phyloP scores from a whole-genome alignment of 2,113 vertebrate genomes.

The Lampris megalopsis region DNA sequence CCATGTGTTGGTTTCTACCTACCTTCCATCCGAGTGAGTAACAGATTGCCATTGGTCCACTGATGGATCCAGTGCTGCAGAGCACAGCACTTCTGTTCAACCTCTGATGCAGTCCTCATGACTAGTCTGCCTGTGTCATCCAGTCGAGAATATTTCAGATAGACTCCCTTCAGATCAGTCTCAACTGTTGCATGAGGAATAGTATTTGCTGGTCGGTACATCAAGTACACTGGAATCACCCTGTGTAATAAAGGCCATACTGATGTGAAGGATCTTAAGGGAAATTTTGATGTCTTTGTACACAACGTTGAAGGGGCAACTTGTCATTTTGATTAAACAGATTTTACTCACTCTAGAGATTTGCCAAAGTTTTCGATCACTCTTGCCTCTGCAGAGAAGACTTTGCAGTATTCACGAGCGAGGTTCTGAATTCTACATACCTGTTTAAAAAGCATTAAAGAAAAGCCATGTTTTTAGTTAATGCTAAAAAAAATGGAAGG shows the following conservation, averaged over 20 bases:
- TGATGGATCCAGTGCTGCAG: conserved; percentile 98
- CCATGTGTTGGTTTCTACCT: conserved; percentile 12
- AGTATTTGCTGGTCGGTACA: conserved; percentile 94
- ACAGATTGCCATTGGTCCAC: conserved; percentile 96
- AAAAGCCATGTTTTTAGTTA: conserved; percentile 1
- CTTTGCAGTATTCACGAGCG: conserved; percentile 96
- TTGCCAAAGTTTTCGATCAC: conserved; percentile 87
- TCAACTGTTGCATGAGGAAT: conserved; percentile 94
- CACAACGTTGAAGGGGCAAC: background rate
- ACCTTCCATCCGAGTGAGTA: conserved; percentile 94
- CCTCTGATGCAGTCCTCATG: conserved; percentile 75
- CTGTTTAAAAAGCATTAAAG: conserved; percentile 74
- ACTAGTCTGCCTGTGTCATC: conserved; percentile 71
- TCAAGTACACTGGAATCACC: conserved; percentile 91
- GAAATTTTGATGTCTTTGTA: background rate
- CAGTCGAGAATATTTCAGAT: conserved; percentile 83
- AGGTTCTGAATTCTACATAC: conserved; percentile 96
- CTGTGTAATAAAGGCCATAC: conserved; percentile 70
- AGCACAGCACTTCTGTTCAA: conserved; percentile 89
- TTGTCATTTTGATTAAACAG: background rate
- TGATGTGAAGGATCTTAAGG: background rate
- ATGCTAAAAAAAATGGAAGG: too few species aligned
- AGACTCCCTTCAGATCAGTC: conserved; percentile 85
- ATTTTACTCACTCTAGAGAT: conserved; percentile 89
- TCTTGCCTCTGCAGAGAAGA: conserved; percentile 92